Conservation (phyloP, 2,113 vertebrate species). For the Egretta garzetta region DNA sequence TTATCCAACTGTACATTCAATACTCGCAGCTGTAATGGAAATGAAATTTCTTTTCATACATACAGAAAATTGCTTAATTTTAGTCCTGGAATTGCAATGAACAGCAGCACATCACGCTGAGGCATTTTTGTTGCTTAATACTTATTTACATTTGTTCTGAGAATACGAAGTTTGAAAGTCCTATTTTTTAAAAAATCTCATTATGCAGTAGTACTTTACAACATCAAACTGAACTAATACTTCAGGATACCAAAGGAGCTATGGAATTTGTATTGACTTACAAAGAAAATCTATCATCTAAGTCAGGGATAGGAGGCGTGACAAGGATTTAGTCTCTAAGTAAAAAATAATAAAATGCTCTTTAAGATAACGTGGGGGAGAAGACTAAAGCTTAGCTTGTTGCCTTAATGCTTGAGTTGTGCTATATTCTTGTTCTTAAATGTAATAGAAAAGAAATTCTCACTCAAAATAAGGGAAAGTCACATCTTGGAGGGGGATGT, state of each 20-base stretch:
- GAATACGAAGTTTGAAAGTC: background rate
- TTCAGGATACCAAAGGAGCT: background rate
- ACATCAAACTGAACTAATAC: background rate
- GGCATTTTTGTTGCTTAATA: constrained; percentile 7
- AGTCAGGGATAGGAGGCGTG: background rate
- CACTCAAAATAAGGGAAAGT: background rate
- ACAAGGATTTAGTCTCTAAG: background rate
- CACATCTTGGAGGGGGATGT: background rate
- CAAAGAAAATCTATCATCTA: background rate
- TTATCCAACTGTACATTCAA: background rate
- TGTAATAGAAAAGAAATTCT: background rate
- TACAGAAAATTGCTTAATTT: background rate
- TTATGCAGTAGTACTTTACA: background rate
- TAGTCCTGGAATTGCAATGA: background rate
- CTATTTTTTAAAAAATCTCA: background rate
- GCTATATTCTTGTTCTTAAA: background rate
- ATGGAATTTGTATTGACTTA: background rate
- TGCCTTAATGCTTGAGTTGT: background rate
- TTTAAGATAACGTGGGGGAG: background rate
- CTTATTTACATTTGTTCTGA: constrained; percentile 13
- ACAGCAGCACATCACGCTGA: background rate
- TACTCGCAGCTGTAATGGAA: background rate
- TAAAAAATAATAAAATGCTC: background rate
- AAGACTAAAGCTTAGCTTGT: background rate
- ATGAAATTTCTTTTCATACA: background rate